These are phyloP conservation scores for Crotalus horridus DNA, from an alignment of 2,113 vertebrate species.

Conservation along the genomic window DNA sequence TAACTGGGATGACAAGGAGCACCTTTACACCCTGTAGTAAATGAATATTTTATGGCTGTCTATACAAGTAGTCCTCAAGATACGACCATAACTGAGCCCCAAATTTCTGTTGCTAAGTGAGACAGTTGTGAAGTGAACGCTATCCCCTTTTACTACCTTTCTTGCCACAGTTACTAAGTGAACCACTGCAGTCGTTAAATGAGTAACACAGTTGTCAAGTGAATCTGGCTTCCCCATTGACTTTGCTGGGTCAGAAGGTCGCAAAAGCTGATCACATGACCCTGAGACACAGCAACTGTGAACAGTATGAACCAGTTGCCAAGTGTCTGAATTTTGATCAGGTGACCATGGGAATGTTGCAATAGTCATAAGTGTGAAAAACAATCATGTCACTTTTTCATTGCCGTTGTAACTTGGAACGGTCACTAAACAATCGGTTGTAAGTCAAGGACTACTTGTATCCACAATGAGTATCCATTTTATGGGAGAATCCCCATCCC, in stretches of 20 bases:
- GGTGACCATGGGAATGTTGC: not conserved
- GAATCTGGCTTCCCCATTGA: not conserved
- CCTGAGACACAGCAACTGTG: not conserved
- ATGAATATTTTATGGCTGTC: not conserved
- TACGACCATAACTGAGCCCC: not conserved
- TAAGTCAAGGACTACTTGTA: not conserved
- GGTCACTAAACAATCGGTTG: not conserved
- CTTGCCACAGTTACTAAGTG: too few relatives aligned
- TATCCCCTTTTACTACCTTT: too few relatives aligned
- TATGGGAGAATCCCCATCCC: not conserved
- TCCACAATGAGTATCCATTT: not conserved
- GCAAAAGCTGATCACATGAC: not conserved
- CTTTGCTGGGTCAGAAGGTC: not conserved
- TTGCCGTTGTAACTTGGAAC: not conserved
- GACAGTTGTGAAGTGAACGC: not conserved
- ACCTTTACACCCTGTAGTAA: not conserved
- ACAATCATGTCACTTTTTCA: not conserved
- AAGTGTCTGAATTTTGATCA: not conserved
- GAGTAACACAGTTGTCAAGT: not conserved
- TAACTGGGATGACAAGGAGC: not conserved
- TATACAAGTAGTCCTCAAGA: not conserved
- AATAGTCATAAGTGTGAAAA: not conserved
- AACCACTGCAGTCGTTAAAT: not conserved
- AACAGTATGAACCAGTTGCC: not conserved
- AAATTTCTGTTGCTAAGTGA: not conserved